Base-by-base conservation (phyloP, 2,113 vertebrate genomes). In the Pygoscelis adeliae region DNA sequence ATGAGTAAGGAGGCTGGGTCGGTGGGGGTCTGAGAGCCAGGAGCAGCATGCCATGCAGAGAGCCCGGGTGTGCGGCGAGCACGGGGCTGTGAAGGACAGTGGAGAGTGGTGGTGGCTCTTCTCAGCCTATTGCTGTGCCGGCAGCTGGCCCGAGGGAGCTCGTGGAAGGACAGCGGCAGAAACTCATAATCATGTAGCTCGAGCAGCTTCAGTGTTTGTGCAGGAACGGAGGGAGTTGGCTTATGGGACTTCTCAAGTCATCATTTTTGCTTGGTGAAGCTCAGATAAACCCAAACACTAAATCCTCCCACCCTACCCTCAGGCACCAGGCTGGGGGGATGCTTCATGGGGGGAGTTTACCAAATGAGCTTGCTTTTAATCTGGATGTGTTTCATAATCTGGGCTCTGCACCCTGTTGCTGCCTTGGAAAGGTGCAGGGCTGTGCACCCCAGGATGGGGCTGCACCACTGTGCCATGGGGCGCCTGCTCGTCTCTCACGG, bases 31-130 rank as follows among this genome's bases (percentile, higher is more conserved):
- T 59, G 83, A 78, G 65, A 46, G 3, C 30, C 18, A 4, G 40
- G 56, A 61, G 47, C 65, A n/a, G 46, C 3, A 1, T 34, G 63
- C 11, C 36, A 13, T 0, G 2, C n/a, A 6, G 22, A 21, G 10
- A 53, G n/a, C 65, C 19, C 0, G 3, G 58, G 3, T 0, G 4
- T 10, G 40, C 1, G 1, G 42, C 2, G 5, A 65, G 49, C 52
- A 32, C 3, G 1, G 36, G 22, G 32, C 47, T 42, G 55, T 50
- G 22, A 62, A 49, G 49, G 56, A 25, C 11, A 36, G 53, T 6
- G 32, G 71, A 30, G 61, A 63, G 27, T 2, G 5, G 44, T 14
- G 15, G 36, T 2, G 12, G 63, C 67, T 73, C 40, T 40, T 44
- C 30, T 53, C 36, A 40, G 14, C 40, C 46, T 56, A 5, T 22